Percentiles rank a stretch among this genome's conserved stretches.
Evolutionary conservation across 2,888 invertebrate species (phyloP).

Genomic region (Psylliodes chrysocephalus): DNA sequence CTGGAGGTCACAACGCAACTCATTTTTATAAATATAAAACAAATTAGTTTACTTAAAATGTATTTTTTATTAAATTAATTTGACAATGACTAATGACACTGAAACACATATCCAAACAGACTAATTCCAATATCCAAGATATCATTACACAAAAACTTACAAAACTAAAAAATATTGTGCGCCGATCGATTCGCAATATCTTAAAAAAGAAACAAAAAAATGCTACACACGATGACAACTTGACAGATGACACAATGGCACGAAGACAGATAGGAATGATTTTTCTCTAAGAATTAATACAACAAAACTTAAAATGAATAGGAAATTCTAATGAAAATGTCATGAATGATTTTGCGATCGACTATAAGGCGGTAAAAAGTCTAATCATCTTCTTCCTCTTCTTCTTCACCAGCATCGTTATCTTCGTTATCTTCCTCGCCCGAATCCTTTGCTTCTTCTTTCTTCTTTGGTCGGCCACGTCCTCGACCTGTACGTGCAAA

Average conservation of each 20-base stretch:
- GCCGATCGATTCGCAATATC: conserved; percentile 30
- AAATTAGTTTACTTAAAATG: conserved; percentile 27
- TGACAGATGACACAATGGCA: conserved; percentile 19
- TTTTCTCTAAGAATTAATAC: conserved; percentile 14
- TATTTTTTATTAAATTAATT: conserved; percentile 39
- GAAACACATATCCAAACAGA: conserved; percentile 31
- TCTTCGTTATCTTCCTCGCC: conserved; percentile 63
- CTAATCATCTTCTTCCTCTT: conserved; percentile 54
- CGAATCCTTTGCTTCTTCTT: conserved; percentile 61
- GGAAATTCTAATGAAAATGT: not conserved
- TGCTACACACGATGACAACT: conserved; percentile 11
- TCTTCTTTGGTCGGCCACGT: conserved; percentile 65
- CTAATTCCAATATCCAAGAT: conserved; percentile 37
- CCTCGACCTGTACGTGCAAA: conserved; percentile 57
- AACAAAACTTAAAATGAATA: not conserved
- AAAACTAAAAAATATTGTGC: conserved; percentile 38
- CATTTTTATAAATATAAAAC: too few relatives aligned
- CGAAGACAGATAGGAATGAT: conserved; percentile 31
- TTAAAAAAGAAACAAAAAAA: conserved; percentile 10
- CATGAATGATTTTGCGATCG: not conserved
- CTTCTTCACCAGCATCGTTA: conserved; percentile 61
- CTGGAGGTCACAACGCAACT: too few relatives aligned
- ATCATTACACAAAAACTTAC: conserved; percentile 38
- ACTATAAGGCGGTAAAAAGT: not conserved
- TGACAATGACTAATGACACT: conserved; percentile 34